Evolutionary conservation across 2,797 vertebrate species (phyloP).

Genomic region (Ciconia nigra): DNA sequence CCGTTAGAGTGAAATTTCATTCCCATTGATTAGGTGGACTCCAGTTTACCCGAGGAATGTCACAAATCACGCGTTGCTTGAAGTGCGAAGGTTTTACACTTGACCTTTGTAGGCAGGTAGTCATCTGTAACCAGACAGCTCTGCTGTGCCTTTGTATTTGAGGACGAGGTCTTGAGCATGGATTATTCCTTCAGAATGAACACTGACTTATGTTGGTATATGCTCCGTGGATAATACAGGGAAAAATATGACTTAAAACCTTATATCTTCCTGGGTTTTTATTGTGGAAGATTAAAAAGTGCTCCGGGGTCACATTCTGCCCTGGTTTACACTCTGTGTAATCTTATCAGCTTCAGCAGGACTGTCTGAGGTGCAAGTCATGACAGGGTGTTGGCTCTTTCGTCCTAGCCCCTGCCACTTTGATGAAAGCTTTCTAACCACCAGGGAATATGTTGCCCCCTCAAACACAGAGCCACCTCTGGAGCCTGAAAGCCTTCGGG

Average conservation of each 20-base stretch:
- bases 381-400: background rate
- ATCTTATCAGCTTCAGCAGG: background rate
- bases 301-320: background rate
- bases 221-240: background rate
- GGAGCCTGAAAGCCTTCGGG: background rate
- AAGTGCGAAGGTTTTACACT: background rate
- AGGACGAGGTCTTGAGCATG: background rate
- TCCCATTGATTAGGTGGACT: background rate
- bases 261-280: background rate
- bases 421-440: background rate
- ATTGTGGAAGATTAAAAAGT: background rate
- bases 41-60: background rate
- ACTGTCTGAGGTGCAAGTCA: background rate
- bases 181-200: background rate
- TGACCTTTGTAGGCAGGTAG: background rate
- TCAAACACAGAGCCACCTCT: background rate
- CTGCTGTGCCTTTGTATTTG: background rate
- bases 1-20: background rate
- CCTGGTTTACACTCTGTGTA: background rate
- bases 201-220: background rate
- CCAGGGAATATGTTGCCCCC: background rate
- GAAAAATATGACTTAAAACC: background rate
- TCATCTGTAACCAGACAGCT: background rate
- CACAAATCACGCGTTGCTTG: background rate
- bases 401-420: fast-evolving